These are phyloP conservation scores for Microctonus hyperodae DNA, from an alignment of 2,888 invertebrate species.

Conservation along the genomic window DNA sequence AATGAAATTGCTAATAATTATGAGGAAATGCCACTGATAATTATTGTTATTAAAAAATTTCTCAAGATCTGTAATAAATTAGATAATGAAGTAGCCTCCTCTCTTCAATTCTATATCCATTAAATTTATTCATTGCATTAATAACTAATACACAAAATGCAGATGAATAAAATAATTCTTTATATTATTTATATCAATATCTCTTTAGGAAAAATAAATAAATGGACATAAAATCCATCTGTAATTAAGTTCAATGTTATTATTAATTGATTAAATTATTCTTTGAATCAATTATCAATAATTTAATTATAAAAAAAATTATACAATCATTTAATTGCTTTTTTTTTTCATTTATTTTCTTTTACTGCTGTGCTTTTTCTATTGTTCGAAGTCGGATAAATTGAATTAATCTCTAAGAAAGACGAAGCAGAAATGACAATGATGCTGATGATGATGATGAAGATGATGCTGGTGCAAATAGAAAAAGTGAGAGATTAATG, in stretches of 20 bases:
- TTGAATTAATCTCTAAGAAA: not conserved
- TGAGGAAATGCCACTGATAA: not conserved
- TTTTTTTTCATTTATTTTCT: no score
- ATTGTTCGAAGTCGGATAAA: not conserved
- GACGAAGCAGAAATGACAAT: not conserved
- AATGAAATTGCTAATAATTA: not conserved
- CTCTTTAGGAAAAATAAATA: not conserved
- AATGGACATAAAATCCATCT: no score
- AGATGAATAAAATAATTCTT: not conserved
- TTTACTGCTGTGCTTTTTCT: not conserved
- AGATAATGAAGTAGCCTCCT: not conserved
- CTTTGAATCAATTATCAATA: no score
- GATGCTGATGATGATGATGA: not conserved
- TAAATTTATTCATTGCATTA: not conserved
- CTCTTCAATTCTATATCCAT: not conserved
- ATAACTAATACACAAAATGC: not conserved
- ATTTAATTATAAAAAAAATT: no score
- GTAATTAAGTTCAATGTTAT: no score
- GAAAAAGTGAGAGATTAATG: not conserved
- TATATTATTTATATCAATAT: not conserved
- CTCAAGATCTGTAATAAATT: not conserved
- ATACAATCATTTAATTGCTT: no score
- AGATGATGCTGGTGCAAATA: not conserved
- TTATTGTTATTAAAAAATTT: not conserved
- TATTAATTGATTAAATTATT: no score